Evolutionary conservation across 2,888 invertebrate genomes (phyloP).

Genomic region (Hypercompe scribonia): DNA sequence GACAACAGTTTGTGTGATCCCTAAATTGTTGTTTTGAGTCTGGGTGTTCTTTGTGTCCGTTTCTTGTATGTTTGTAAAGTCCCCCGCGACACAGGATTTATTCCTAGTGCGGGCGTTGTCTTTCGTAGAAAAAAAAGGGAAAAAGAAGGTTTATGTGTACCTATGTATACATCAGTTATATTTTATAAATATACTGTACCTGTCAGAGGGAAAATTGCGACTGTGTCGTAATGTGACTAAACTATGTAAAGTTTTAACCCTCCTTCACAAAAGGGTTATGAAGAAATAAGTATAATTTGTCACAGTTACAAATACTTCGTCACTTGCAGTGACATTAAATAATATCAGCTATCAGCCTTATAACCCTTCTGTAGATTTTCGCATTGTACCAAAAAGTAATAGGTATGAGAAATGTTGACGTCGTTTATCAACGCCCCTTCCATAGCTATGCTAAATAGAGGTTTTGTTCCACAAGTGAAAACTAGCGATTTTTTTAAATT

Average conservation of each 20-base stretch:
- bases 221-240: background rate
- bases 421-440: conserved; percentile 44
- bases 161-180: too few relatives aligned
- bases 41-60: too few relatives aligned
- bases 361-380: conserved; percentile 27
- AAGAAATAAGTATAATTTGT: background rate
- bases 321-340: conserved; percentile 28
- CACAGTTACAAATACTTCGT: conserved; percentile 1
- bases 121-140: too few relatives aligned
- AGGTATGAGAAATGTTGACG: conserved; percentile 26
- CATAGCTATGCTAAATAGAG: conserved; percentile 7
- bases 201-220: too few relatives aligned
- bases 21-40: too few relatives aligned
- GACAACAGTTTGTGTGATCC: too few relatives aligned
- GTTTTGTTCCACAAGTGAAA: background rate
- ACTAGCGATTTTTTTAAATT: background rate
- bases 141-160: too few relatives aligned
- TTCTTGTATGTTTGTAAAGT: too few relatives aligned
- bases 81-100: too few relatives aligned
- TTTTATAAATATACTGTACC: too few relatives aligned
- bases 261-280: background rate
- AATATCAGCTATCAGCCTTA: conserved; percentile 39
- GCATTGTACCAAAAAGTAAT: conserved; percentile 12
- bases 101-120: too few relatives aligned
- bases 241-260: background rate